A percentile compares a stretch with the other conserved stretches of the same genome.
phyloP scores from a whole-genome alignment of 2,888 invertebrate species.

The Malacosoma neustria region DNA sequence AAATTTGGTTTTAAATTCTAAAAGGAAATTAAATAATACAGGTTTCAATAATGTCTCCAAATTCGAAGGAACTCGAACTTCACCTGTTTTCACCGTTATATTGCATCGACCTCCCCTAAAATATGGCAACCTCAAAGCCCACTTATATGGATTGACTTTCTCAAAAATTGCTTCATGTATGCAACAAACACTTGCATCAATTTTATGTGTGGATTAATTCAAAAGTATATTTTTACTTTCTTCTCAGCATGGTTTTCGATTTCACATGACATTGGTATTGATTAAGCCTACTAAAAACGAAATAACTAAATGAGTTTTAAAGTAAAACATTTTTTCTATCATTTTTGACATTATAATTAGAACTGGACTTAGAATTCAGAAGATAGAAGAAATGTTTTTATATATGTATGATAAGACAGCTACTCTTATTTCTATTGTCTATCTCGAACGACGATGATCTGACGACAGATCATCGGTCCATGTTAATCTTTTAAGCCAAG shows the following conservation, averaged over 20 bases:
- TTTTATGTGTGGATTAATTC: neutral
- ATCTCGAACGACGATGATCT: no score
- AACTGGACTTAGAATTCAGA: no score
- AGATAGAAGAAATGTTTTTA: no score
- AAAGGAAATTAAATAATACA: slow-evolving; percentile 15
- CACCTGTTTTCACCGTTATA: slow-evolving; percentile 44
- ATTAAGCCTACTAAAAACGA: no score
- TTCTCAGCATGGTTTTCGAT: slow-evolving; percentile 14
- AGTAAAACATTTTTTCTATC: no score
- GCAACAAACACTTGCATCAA: slow-evolving; percentile 2
- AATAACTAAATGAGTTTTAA: no score
- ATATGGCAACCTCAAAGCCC: slow-evolving; percentile 58
- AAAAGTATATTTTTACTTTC: neutral
- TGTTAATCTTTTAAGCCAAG: no score
- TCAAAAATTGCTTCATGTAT: slow-evolving; percentile 21
- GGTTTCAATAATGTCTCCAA: slow-evolving; percentile 17
- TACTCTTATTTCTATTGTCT: no score
- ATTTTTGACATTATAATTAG: no score
- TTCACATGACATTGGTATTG: slow-evolving; percentile 8
- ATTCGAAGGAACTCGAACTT: slow-evolving; percentile 19
- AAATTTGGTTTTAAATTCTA: slow-evolving; percentile 14
- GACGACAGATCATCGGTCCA: no score
- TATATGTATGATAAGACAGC: no score
- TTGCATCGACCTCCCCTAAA: slow-evolving; percentile 46
- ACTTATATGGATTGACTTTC: slow-evolving; percentile 54